These are phyloP conservation scores for Eueremaeus valkanovi DNA, from an alignment of 2,888 invertebrate species.

Conservation along the genomic window DNA sequence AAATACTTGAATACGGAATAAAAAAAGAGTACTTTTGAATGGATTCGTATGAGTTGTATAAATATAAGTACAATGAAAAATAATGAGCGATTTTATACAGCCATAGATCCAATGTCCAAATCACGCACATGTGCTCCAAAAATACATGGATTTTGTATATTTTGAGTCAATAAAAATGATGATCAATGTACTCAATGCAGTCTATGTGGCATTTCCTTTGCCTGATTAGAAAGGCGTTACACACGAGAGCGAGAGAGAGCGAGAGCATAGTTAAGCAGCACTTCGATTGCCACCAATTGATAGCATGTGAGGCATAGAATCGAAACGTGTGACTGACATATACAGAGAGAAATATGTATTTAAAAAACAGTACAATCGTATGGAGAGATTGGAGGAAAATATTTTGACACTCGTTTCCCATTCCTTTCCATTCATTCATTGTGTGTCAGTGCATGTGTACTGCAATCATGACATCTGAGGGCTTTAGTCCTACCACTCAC, in stretches of 20 bases:
- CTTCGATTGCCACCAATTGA: conserved; percentile 10
- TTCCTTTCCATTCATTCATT: conserved; percentile 3
- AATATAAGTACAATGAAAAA: background rate
- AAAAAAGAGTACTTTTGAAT: too few species aligned
- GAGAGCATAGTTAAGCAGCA: background rate
- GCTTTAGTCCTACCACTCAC: background rate
- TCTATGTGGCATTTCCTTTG: conserved; percentile 36
- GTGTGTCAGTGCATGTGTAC: conserved; percentile 7
- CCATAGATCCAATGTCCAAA: background rate
- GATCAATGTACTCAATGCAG: conserved; percentile 21
- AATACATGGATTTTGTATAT: background rate
- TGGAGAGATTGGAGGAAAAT: background rate
- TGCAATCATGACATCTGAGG: background rate
- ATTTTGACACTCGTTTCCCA: conserved; percentile 3
- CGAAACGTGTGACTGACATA: conserved; percentile 1
- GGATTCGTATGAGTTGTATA: background rate
- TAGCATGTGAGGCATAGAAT: background rate
- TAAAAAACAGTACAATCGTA: background rate
- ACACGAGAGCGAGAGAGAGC: background rate
- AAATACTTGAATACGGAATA: too few species aligned
- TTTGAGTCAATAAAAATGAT: conserved; percentile 29
- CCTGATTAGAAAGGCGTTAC: conserved; percentile 31
- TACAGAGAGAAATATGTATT: background rate
- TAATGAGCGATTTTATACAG: background rate
- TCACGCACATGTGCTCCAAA: background rate